Evolutionary conservation across 2,113 vertebrate species (phyloP), one percentile per base, ranked within the genome.

Genomic region (Sitta europaea): DNA sequence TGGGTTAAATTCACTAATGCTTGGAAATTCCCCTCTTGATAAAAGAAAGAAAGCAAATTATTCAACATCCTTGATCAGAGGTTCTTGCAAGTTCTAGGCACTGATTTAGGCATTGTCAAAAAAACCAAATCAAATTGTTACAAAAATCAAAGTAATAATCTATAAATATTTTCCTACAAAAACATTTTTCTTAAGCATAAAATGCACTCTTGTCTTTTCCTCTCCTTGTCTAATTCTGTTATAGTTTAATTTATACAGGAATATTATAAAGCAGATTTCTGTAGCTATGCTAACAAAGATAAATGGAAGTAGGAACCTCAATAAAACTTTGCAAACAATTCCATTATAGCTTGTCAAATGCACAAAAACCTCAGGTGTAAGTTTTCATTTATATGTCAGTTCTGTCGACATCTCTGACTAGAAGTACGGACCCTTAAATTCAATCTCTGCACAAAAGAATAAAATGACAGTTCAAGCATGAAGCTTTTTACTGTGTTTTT

Each of bases 311-410:
- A 89, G 50, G 77, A 48, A 97, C 96, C 97, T 97, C 96, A 97
- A 97, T 97, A 97, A 97, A 97, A 97, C 97, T 97, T 98, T 97
- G 95, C 97, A 98, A 98, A 98, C 96, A 98, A 95, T 97, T 98
- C 94, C 93, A 92, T 97, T 98, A 97, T 74, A 95, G 55, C 91
- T 97, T 97, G 96, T 97, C 97, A 97, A 98, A 97, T 82, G 92
- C 67, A n/a, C 58, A 95, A 86, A 95, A 94, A 93, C 83, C 76
- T 97, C 71, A 94, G 51, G 53, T 96, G 58, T 90, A 96, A 92
- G 62, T 97, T 97, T 97, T 96, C 96, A 97, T 97, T 97, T 97
- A 78, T 90, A 83, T 97, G 92, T 96, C 95, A 97, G 65, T 93
- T 94, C 97, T 97, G 88, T 91, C 78, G 97, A 97, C 95, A 95